Evolutionary conservation across 2,888 invertebrate genomes (phyloP).

Genomic region (Mantis religiosa): DNA sequence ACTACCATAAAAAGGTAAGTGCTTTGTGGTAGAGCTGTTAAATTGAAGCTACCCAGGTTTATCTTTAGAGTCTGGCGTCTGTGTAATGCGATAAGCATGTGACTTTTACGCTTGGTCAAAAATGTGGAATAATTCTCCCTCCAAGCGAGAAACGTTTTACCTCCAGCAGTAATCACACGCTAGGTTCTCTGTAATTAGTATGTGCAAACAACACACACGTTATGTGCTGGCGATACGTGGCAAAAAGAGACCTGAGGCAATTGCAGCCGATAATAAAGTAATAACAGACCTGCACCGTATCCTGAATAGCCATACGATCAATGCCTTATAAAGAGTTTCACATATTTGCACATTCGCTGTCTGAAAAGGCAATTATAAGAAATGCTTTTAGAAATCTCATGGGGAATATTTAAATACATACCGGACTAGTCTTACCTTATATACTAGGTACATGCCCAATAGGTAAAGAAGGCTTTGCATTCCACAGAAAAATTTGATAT

Average conservation of each 20-base stretch:
- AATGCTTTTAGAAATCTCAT: too few species aligned
- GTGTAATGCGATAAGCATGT: background rate
- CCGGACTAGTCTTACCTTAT: too few species aligned
- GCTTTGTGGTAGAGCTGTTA: background rate
- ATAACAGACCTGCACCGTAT: background rate
- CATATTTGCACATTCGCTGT: too few species aligned
- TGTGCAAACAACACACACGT: background rate
- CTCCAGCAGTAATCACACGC: background rate
- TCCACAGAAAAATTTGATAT: too few species aligned
- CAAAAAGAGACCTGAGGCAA: too few species aligned
- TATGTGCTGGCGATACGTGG: too few species aligned
- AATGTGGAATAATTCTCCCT: background rate
- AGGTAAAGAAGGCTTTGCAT: too few species aligned
- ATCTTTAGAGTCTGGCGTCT: background rate
- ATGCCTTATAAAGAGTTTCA: too few species aligned
- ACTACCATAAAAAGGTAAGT: background rate
- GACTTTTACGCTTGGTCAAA: background rate
- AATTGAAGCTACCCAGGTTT: background rate
- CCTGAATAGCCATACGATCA: too few species aligned
- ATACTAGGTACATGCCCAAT: too few species aligned
- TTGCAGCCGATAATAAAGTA: background rate
- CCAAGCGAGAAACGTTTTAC: background rate
- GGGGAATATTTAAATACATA: too few species aligned
- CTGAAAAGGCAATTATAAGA: too few species aligned
- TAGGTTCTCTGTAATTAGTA: background rate